These are phyloP conservation scores for Mormyrops boulengeri DNA, from an alignment of 2,797 vertebrate genomes.

Conservation along the genomic window DNA sequence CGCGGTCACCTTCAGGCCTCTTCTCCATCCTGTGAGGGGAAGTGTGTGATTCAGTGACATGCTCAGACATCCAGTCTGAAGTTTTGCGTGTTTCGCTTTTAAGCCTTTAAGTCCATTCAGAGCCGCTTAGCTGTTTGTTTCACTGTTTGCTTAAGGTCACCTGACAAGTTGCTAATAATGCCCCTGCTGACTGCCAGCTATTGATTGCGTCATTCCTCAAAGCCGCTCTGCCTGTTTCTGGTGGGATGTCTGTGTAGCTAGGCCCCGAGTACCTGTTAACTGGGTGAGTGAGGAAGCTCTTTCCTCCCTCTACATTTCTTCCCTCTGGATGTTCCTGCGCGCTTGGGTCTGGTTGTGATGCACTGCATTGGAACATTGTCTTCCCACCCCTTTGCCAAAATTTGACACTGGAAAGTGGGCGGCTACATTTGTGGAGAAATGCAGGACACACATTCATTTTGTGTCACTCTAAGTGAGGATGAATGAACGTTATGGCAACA, in stretches of 20 bases:
- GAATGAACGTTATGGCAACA: background rate
- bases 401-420: background rate
- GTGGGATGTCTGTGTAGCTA: background rate
- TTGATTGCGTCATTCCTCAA: background rate
- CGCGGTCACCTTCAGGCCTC: background rate
- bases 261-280: background rate
- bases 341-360: background rate
- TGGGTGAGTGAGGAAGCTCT: background rate
- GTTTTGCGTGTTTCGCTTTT: background rate
- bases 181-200: background rate
- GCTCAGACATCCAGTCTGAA: background rate
- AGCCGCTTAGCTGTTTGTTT: background rate
- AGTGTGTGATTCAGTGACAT: background rate
- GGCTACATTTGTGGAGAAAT: background rate
- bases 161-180: background rate
- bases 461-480: background rate
- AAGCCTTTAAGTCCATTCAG: background rate
- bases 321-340: background rate
- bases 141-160: background rate
- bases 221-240: background rate
- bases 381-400: constrained; percentile 8
- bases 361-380: constrained; percentile 12
- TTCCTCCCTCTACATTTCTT: background rate
- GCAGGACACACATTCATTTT: background rate
- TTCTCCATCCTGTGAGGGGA: background rate